phyloP scores from a whole-genome alignment of 23 tunicate species.

The Clavelina lepadiformis region DNA sequence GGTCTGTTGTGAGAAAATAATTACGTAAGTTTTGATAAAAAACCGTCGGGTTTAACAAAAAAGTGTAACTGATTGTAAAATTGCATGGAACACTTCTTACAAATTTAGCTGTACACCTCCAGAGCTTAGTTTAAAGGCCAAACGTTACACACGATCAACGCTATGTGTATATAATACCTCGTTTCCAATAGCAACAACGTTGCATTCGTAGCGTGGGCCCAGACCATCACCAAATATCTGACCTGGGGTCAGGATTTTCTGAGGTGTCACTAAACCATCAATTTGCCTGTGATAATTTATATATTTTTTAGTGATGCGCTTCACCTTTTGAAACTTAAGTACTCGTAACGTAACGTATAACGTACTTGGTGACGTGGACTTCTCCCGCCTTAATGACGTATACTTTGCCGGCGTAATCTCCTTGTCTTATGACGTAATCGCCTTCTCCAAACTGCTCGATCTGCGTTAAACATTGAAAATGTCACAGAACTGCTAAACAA shows the following conservation, averaged over 20 bases:
- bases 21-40: neutral
- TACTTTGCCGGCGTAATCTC: conserved; percentile 1
- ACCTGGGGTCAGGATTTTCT: conserved; percentile 5
- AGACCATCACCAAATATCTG: conserved; percentile 25
- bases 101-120: too few relatives aligned
- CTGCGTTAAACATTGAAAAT: conserved; percentile 10
- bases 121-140: too few relatives aligned
- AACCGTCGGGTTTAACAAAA: neutral
- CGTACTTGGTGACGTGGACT: conserved; percentile 43
- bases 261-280: conserved; percentile 44
- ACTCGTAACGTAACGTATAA: neutral
- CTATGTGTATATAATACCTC: conserved; percentile 7
- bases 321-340: too few relatives aligned
- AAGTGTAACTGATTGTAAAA: neutral
- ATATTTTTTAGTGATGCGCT: too few relatives aligned
- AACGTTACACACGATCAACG: too few relatives aligned
- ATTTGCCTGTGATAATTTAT: too few relatives aligned
- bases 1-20: neutral
- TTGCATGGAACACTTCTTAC: too few relatives aligned
- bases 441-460: conserved; percentile 33
- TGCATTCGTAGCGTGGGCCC: neutral
- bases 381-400: conserved; percentile 40
- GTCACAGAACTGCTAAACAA: too few relatives aligned
- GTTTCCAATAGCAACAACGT: conserved; percentile 39
- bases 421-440: conserved; percentile 51